Conservation (phyloP, 1,140 invertebrate genomes). For the Drosophila kepulauana region DNA sequence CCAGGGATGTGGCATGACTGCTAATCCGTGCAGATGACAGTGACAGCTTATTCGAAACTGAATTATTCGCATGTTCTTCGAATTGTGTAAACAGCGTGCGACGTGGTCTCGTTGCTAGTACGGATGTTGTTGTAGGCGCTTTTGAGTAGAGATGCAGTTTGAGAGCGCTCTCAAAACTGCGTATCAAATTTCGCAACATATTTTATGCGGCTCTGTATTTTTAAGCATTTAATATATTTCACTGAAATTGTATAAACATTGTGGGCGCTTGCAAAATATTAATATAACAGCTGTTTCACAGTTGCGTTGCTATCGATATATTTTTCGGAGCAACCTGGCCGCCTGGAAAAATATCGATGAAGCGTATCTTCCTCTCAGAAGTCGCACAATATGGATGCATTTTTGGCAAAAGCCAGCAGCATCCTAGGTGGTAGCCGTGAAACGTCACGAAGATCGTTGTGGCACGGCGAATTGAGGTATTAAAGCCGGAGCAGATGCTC, state of each 20-base stretch:
- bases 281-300: constrained; percentile 33
- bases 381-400: too few species aligned
- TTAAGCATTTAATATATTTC: not conserved
- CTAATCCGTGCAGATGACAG: constrained; percentile 23
- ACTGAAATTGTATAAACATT: constrained; percentile 52
- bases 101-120: not conserved
- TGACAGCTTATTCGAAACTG: constrained; percentile 23
- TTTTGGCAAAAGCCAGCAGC: too few species aligned
- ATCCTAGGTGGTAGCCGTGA: too few species aligned
- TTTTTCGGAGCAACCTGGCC: not conserved
- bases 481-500: too few species aligned
- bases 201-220: not conserved
- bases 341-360: too few species aligned
- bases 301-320: constrained; percentile 3
- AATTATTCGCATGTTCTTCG: constrained; percentile 37
- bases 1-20: constrained; percentile 13
- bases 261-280: constrained; percentile 6
- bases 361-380: too few species aligned
- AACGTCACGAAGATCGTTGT: too few species aligned
- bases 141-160: constrained; percentile 33
- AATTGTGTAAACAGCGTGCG: constrained; percentile 59
- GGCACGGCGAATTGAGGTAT: too few species aligned
- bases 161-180: constrained; percentile 48
- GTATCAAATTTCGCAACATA: constrained; percentile 62
- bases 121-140: not conserved